Conservation (phyloP, 2,888 invertebrate species). For the Phalera bucephala region DNA sequence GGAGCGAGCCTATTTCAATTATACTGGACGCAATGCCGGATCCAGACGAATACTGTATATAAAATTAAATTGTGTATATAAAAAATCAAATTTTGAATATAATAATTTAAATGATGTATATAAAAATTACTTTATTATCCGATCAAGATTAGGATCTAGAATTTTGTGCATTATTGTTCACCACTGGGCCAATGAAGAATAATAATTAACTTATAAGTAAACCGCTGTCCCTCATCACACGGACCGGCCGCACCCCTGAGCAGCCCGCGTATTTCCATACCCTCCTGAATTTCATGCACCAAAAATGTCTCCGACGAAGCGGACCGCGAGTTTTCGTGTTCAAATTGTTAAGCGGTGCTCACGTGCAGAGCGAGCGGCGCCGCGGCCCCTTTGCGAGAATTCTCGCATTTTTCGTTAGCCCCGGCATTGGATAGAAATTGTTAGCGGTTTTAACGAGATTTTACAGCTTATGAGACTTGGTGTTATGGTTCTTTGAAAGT, state of each 20-base stretch:
- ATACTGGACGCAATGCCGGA: too few relatives aligned
- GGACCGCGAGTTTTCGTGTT: constrained; percentile 53
- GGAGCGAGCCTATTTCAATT: too few relatives aligned
- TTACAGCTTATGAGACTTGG: constrained; percentile 21
- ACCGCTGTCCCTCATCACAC: constrained; percentile 14
- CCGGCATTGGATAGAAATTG: constrained; percentile 19
- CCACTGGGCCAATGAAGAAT: too few relatives aligned
- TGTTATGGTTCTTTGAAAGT: constrained; percentile 4
- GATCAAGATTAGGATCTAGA: too few relatives aligned
- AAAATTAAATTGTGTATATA: too few relatives aligned
- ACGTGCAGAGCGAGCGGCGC: constrained; percentile 28
- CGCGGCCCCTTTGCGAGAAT: constrained; percentile 20
- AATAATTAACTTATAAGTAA: background rate
- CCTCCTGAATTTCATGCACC: constrained; percentile 59
- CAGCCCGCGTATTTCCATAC: constrained; percentile 24
- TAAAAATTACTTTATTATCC: too few relatives aligned
- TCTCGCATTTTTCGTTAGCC: constrained; percentile 25
- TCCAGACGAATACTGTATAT: too few relatives aligned
- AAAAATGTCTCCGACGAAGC: constrained; percentile 58
- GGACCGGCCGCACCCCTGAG: too few relatives aligned
- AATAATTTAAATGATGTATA: too few relatives aligned
- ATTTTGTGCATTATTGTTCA: too few relatives aligned
- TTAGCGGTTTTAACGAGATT: constrained; percentile 33
- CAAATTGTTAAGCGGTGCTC: constrained; percentile 62
- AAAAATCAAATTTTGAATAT: too few relatives aligned